Evolutionary conservation across 2,797 vertebrate species (phyloP).

Genomic region (Peromyscus attwateri): DNA sequence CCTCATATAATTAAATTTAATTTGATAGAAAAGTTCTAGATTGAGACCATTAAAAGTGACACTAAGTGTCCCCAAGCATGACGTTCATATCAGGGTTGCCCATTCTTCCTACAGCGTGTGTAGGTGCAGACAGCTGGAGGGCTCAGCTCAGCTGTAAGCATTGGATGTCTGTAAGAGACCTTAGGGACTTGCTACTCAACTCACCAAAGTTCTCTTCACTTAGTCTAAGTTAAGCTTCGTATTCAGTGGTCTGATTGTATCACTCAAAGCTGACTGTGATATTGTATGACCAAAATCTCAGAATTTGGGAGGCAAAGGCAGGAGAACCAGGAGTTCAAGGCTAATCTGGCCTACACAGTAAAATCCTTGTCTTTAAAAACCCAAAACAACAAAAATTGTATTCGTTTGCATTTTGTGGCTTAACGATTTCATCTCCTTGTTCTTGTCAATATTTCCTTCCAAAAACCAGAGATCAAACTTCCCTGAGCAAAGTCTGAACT

Average conservation of each 20-base stretch:
- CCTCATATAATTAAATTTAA: constrained; percentile 33
- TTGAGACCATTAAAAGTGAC: not conserved
- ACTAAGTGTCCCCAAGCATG: not conserved
- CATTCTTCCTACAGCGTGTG: not conserved
- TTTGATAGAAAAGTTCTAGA: not conserved
- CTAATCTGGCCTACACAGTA: not conserved
- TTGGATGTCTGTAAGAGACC: not conserved
- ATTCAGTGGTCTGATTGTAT: not conserved
- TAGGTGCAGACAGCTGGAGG: not conserved
- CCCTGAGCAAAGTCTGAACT: constrained; percentile 17
- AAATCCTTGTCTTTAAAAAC: not conserved
- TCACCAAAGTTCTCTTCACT: not conserved
- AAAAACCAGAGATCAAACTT: constrained; percentile 17
- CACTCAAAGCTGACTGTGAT: not conserved
- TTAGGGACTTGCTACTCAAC: not conserved
- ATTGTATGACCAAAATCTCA: too few relatives aligned
- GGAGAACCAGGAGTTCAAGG: not conserved
- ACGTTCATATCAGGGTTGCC: not conserved
- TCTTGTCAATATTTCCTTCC: constrained; percentile 40
- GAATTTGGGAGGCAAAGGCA: not conserved
- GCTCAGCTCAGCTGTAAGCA: not conserved
- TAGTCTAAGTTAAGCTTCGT: not conserved
- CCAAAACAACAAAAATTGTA: not conserved
- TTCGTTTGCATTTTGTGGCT: constrained; percentile 16
- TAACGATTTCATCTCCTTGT: not conserved